A percentile compares a stretch with the other conserved stretches of the same genome.
Conservation (phyloP, 2,888 invertebrate genomes). For the Dryococelus australis region DNA sequence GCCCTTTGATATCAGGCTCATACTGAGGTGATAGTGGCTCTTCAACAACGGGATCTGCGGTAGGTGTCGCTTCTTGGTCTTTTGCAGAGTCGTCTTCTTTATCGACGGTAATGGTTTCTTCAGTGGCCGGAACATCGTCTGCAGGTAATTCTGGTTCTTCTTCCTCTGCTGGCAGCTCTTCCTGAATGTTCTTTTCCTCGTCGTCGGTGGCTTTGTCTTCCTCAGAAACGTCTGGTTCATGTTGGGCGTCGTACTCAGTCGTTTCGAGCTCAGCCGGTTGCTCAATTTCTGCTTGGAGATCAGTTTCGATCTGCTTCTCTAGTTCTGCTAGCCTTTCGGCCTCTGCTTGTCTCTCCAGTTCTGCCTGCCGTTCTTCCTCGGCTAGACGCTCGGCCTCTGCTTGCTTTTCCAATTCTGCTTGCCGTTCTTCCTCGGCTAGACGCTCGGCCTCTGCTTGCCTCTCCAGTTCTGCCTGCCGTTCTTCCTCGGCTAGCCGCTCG, state of each 20-base stretch:
- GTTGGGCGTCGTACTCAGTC: slow-evolving; percentile 51
- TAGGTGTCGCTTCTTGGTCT: slow-evolving; percentile 39
- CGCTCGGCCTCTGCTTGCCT: slow-evolving; percentile 51
- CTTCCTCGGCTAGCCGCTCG: slow-evolving; percentile 54
- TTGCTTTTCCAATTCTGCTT: slow-evolving; percentile 59
- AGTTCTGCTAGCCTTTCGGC: slow-evolving; percentile 38
- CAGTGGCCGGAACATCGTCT: slow-evolving; percentile 53
- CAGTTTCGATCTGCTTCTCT: slow-evolving; percentile 57
- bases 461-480: slow-evolving; percentile 53
- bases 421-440: slow-evolving; percentile 58
- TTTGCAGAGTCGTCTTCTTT: slow-evolving; percentile 42
- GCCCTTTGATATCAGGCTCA: not conserved
- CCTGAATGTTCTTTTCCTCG: slow-evolving; percentile 41
- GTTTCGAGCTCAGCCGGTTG: slow-evolving; percentile 54
- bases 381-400: slow-evolving; percentile 64
- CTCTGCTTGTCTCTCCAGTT: slow-evolving; percentile 56
- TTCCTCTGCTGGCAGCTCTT: slow-evolving; percentile 56
- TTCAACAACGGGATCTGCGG: slow-evolving; percentile 39
- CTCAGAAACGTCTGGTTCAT: slow-evolving; percentile 53
- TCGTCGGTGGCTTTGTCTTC: slow-evolving; percentile 42
- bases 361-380: slow-evolving; percentile 35
- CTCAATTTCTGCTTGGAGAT: slow-evolving; percentile 61
- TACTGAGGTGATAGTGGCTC: slow-evolving; percentile 40
- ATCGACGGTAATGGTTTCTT: slow-evolving; percentile 45
- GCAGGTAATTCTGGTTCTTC: slow-evolving; percentile 56